Base-by-base conservation (phyloP, 2,797 vertebrate genomes). In the Hemibagrus guttatus region DNA sequence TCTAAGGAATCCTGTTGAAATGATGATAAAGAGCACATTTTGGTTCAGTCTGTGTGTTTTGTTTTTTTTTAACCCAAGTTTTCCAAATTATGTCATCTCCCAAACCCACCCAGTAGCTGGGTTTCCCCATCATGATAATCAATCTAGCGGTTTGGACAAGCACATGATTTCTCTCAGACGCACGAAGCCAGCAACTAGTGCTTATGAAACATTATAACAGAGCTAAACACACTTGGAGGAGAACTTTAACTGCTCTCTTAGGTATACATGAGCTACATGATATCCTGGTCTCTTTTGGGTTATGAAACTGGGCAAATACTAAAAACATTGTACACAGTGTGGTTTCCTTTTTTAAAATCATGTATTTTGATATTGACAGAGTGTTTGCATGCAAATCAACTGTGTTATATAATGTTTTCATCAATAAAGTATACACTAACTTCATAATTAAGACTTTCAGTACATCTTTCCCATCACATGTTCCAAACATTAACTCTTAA, bases 401-500 rank as follows among this genome's bases (percentile, higher is more conserved):
- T 35, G 9, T 6, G 31, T 59, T 39, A 79, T 26, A 35, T 9
- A 12, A 17, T 75, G 59, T 59, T 35, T 11, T 64, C 0, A 61
- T 63, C n/a, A 81, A 42, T 59, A 79, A 56, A 35, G 28, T 61
- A 59, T 28, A 76, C 49, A 39, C 7, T 54, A 8, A 42, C 11
- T 80, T 63, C 6, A 63, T 42, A n/a, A 16, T 42, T 63, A 61
- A 23, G 21, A 61, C 3, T 39, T 80, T 8, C 35, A 59, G 39
- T 26, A 58, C 49, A 83, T 59, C 54, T 69, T 61, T 81, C n/a
- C 39, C 26, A 71, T 35, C 6, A 49, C 14, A 46, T 4, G 17
- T 35, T 11, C 23, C 39, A 86, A 74, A 81, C 68, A 82, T 81
- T 56, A 80, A 71, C 49, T 81, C 26, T 68, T 63, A 74, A 61